Base-by-base conservation (phyloP, 1,140 invertebrate genomes). In the Drosophila oshimai region DNA sequence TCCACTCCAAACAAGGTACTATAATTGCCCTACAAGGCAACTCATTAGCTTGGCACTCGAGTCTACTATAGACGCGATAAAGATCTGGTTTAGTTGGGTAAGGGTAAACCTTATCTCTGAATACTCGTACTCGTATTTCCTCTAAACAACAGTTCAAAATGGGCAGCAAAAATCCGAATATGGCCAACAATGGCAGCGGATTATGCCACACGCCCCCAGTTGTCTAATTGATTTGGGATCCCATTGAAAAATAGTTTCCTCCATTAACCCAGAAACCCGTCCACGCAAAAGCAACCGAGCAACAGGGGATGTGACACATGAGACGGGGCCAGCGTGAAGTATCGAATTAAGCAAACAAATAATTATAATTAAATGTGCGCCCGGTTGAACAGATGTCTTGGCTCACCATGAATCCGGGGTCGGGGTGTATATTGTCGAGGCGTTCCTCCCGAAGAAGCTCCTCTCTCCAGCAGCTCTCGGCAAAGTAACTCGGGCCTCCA, bases 311-410 rank as follows among this genome's bases (percentile, higher is more conserved):
- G 45, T 44, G 60, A 64, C 55, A 64, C 60, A 61, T 68, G 47
- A 68, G 62, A 45, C 22, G 24, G 36, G 51, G 33, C 31, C 33
- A 46, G 57, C 49, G 31, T 54, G 31, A 12, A 47, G 68, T 71
- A 71, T 71, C 45, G 39, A 71, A 73, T 83, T 74, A 79, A 46
- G 72, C 80, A 84, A 84, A 84, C 80, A 84, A 80, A 84, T 84
- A 84, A 83, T 83, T 77, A 83, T 83, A 84, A 84, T 84, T 84
- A 84, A 80, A 84, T 80, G 71, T 72, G 57, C 68, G 78, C 61
- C 68, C 70, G 74, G 77, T 67, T 71, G 33, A 72, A 60, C 76
- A 80, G 77, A 81, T 83, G 78, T 72, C 60, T 36, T 49, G 50
- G 69, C 80, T 87, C 76, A 87, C 81, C 81, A 87, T 87, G 81